Base-by-base conservation (phyloP, 2,113 vertebrate genomes). In the Rhegmatorhina hoffmannsi region DNA sequence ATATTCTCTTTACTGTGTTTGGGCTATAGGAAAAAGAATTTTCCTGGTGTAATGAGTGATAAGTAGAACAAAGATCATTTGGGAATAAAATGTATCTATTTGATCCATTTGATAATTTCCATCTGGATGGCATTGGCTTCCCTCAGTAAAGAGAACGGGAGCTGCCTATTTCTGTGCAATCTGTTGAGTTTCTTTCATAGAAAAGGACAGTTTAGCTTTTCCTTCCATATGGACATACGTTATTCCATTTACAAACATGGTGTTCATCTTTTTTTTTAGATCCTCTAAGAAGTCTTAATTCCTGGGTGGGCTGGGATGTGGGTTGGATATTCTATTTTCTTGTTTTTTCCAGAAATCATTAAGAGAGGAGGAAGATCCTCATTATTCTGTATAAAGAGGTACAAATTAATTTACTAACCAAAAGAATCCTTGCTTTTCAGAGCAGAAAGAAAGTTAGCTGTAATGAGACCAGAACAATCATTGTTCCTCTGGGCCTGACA, bases 41-140 rank as follows among this genome's bases (percentile, higher is more conserved):
- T 83, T 83, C 26, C 43, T 84, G 55, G 17, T 92, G 15, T 86
- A 94, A 63, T 81, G 79, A 95, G 33, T 75, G 56, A 33, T 93
- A 90, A 96, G 88, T 72, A 93, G 79, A 95, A 74, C 83, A 93
- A 96, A 88, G 68, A 84, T 93, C 63, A 63, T 84, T 70, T 93
- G 92, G 76, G 92, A 95, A 88, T 93, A 91, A 86, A 95, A 63
- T 67, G 13, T 89, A 81, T 29, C 63, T 94, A 49, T 94, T 94
- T 92, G 75, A 96, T 92, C 90, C 72, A 68, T 93, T 95, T 93
- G 63, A 91, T 88, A 84, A 92, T 88, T 95, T 97, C 93, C 94
- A 96, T 97, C 94, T 97, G 96, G 92, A 84, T 90, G 76, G 47
- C 76, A 90, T 89, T 96, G 94, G 11, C 64, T 89, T 92, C 40